Evolutionary conservation across 30 jellyfish, hydroid and myxozoan species (phyloP), one percentile per base, ranked within the genome.

Genomic region (Aurelia sp.): DNA sequence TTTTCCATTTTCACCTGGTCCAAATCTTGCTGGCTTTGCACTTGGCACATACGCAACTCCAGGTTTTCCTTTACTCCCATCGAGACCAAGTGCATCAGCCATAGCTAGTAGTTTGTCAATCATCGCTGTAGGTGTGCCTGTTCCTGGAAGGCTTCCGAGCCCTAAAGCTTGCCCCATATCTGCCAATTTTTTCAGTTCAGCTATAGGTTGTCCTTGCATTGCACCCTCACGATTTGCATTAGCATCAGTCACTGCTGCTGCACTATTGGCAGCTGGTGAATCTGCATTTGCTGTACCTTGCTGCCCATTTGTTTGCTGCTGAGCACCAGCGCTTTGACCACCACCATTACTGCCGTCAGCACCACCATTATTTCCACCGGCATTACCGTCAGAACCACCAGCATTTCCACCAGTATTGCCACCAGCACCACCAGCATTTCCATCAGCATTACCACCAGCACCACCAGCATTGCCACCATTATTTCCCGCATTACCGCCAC

Each of bases 41-140:
- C 65, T 50, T 11, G 86, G 62, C 11, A 50, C 66, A 4, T 51
- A 62, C 18, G 78, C 61, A 21, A 37, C 71, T 48, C 75, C 87
- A 48, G 31, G 50, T 58, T 44, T 15, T 11, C 87, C 93, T 31
- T 66, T 84, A 12, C 30, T 18, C 48, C 93, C 93, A 22, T 62
- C 82, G 6, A 84, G 87, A 11, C 95, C 95, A 18, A 86, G 84
- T 15, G 96, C 96, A 65, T 88, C 96, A 12, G 96, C 90, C 86
- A 88, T 72, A 8, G 96, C 96, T 20, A 88, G 60, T 33, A 88
- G 89, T 67, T 88, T 88, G 33, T 84, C 93, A 17, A 74, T 88
- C 33, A 88, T 71, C 0, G 96, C 96, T 1, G 91, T 79, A 10
- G 96, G 91, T 22, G 86, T 18, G 19, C 92, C 92, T 2, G 88